phyloP scores from a whole-genome alignment of 2,888 invertebrate species.

The Erebia ligea region DNA sequence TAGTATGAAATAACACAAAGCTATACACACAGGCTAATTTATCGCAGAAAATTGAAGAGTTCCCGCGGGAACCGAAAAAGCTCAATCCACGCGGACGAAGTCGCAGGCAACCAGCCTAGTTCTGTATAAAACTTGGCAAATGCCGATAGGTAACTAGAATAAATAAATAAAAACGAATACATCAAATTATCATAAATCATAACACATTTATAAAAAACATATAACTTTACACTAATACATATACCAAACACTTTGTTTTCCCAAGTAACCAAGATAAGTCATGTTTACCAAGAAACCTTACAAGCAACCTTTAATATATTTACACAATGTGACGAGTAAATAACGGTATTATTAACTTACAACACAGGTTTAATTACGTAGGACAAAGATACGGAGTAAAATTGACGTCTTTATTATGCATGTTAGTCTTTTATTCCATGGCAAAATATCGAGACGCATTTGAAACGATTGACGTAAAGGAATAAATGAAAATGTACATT shows the following conservation, averaged over 20 bases:
- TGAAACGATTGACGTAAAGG: constrained; percentile 39
- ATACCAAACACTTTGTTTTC: neutral
- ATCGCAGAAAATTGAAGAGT: too few species aligned
- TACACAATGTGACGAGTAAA: constrained; percentile 29
- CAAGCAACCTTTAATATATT: constrained; percentile 27
- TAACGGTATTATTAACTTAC: constrained; percentile 36
- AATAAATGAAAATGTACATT: constrained; percentile 52
- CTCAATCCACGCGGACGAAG: too few species aligned
- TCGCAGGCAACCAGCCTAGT: too few species aligned
- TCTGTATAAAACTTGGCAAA: too few species aligned
- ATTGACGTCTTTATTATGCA: neutral
- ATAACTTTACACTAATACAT: neutral
- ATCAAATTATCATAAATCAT: neutral
- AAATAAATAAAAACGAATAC: neutral
- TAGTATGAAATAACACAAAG: too few species aligned
- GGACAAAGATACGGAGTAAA: constrained; percentile 11
- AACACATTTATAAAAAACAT: neutral
- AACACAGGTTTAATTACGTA: constrained; percentile 22
- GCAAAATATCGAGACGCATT: constrained; percentile 21
- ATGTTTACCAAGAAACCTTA: constrained; percentile 15
- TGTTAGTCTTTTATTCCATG: constrained; percentile 19
- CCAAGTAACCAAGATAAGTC: neutral
- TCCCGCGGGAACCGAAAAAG: too few species aligned
- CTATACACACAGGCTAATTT: too few species aligned
- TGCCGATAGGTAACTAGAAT: too few species aligned